Percentiles rank a stretch among this genome's conserved stretches.
Evolutionary conservation across 2,888 invertebrate genomes (phyloP).

Genomic region (Mythimna loreyi): DNA sequence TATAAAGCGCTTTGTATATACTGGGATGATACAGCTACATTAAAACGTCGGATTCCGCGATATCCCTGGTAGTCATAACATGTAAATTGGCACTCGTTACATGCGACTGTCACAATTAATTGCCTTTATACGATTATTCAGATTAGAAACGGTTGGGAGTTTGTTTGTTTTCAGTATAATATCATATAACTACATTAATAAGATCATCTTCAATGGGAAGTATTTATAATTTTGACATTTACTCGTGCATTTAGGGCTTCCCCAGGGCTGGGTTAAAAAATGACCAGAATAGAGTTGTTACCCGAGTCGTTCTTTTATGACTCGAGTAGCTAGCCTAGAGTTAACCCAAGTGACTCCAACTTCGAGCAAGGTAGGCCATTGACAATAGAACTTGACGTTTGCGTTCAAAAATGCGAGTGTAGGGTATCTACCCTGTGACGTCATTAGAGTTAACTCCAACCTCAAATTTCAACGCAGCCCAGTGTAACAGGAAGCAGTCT

Average conservation of each 20-base stretch:
- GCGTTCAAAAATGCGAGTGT: too few relatives aligned
- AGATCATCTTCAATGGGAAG: constrained; percentile 20
- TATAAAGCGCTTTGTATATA: constrained; percentile 34
- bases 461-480: too few relatives aligned
- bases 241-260: constrained; percentile 14
- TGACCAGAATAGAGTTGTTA: too few relatives aligned
- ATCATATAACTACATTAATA: constrained; percentile 23
- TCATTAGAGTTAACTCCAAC: too few relatives aligned
- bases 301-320: too few relatives aligned
- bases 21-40: constrained; percentile 29
- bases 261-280: too few relatives aligned
- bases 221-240: constrained; percentile 32
- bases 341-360: too few relatives aligned
- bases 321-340: too few relatives aligned
- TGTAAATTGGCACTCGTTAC: constrained; percentile 39
- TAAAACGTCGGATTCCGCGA: constrained; percentile 32
- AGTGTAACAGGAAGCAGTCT: constrained; percentile 14
- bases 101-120: constrained; percentile 31
- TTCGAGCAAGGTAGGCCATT: too few relatives aligned
- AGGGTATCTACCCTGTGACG: too few relatives aligned
- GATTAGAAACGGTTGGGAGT: constrained; percentile 38
- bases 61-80: constrained; percentile 46
- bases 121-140: constrained; percentile 40
- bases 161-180: constrained; percentile 36
- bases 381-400: too few relatives aligned